These are phyloP conservation scores for Diadumene lineata DNA, from an alignment of 92 coral and sea anemone species.

Conservation along the genomic window DNA sequence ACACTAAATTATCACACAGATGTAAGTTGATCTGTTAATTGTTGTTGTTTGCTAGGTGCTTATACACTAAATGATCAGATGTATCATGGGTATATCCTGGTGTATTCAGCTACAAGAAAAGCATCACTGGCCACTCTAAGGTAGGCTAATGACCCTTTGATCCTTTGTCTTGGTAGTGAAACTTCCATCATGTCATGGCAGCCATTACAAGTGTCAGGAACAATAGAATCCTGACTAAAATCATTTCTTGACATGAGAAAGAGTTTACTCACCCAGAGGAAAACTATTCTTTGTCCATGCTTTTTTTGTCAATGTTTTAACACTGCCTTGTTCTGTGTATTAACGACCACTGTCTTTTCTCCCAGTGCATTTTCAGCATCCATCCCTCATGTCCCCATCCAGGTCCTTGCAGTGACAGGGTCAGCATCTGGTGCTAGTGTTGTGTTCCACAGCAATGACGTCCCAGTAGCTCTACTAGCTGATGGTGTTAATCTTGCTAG, in stretches of 20 bases:
- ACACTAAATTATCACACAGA: no score
- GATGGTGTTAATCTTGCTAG: conserved; percentile 99
- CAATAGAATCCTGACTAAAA: no score
- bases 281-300: no score
- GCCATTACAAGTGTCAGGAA: no score
- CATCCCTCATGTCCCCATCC: conserved; percentile 93
- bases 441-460: conserved; percentile 91
- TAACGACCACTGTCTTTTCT: neutral
- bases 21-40: no score
- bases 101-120: conserved; percentile 92
- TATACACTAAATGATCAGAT: conserved; percentile 91
- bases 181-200: no score
- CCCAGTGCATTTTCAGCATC: conserved; percentile 90
- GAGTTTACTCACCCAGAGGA: no score
- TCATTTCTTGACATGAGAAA: no score
- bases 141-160: no score
- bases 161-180: no score
- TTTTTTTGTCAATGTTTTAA: no score
- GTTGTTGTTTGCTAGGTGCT: conserved; percentile 69
- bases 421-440: conserved; percentile 99
- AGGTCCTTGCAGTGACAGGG: conserved; percentile 96
- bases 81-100: conserved; percentile 96
- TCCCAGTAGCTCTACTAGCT: conserved; percentile 89
- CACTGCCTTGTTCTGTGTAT: neutral
- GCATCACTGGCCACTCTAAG: conserved; percentile 94